Percentiles rank a stretch among this genome's conserved stretches.
Evolutionary conservation across 1,140 invertebrate species (phyloP).

Genomic region (Zaprionus africanus): DNA sequence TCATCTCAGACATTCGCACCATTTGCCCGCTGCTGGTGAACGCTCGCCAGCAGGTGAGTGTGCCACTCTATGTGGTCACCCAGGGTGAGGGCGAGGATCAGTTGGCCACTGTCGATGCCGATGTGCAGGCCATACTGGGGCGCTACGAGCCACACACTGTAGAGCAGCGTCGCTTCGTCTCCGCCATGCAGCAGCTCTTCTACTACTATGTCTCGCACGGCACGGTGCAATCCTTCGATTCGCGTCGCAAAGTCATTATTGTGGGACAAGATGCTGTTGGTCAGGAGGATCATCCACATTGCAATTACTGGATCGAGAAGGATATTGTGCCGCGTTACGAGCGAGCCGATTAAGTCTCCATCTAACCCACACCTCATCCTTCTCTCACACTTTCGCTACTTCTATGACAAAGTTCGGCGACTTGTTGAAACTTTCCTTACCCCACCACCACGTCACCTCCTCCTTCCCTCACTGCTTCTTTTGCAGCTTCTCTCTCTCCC

Average conservation of each 20-base stretch:
- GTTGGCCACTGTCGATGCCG: constrained; percentile 88
- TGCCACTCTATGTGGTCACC: constrained; percentile 90
- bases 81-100: constrained; percentile 86
- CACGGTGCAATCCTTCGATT: constrained; percentile 86
- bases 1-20: constrained; percentile 92
- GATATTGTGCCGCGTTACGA: constrained; percentile 90
- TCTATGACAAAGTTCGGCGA: constrained; percentile 40
- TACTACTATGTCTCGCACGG: constrained; percentile 92
- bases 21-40: constrained; percentile 90
- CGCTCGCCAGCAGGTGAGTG: constrained; percentile 86
- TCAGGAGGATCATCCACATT: constrained; percentile 88
- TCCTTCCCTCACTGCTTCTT: not conserved
- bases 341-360: constrained; percentile 76
- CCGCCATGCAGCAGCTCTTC: constrained; percentile 92
- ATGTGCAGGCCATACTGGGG: constrained; percentile 91
- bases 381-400: not conserved
- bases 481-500: not conserved
- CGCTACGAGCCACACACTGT: constrained; percentile 89
- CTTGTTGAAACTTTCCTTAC: constrained; percentile 12
- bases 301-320: constrained; percentile 90
- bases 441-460: not conserved
- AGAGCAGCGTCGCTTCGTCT: constrained; percentile 89
- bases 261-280: constrained; percentile 89
- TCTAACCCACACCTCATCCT: not conserved
- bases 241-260: constrained; percentile 86